Base-by-base conservation (phyloP, 2,888 invertebrate species). In the Cistogaster globosa region DNA sequence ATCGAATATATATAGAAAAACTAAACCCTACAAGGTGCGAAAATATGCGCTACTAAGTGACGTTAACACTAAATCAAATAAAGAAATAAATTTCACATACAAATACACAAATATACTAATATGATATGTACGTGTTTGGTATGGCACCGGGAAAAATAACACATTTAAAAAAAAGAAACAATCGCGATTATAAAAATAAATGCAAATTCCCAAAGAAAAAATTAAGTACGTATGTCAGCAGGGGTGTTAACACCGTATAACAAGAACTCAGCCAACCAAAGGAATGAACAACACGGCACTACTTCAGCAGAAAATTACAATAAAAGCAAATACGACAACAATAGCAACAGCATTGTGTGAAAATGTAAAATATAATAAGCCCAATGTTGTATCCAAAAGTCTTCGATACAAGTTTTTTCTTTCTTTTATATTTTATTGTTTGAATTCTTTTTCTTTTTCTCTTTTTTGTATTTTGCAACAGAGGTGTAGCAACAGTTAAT, bases 171-270 rank as follows among this genome's bases (percentile, higher is more conserved):
- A 58, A 57, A 57, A 51, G 8, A 71, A 79, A 67, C 63, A 77
- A 67, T 32, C 80, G 80, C 76, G 84, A 84, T 84, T 81, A 84
- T 80, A 80, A 81, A 80, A 84, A 84, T 84, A 82, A 82, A 85
- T 85, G 78, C 78, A 82, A 85, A 85, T 85, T 85, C 78, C 78
- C 78, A 82, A 79, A 85, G 85, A 85, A 85, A 85, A 85, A 85
- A 82, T 82, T 85, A 85, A 82, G 85, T 85, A 78, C 82, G 75
- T 82, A 75, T 85, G 85, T 85, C 85, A 85, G 85, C 69, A 69
- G 77, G 82, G 85, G 85, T 85, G 85, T 85, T 85, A 85, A 85
- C 85, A 82, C 75, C 53, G 82, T 60, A 71, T 63, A 84, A 26
- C 80, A 58, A 62, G 18, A 83, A 72, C 53, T 58, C 76, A 75